Conservation (phyloP, 2,797 vertebrate genomes). For the Melanotaenia pygmaea region DNA sequence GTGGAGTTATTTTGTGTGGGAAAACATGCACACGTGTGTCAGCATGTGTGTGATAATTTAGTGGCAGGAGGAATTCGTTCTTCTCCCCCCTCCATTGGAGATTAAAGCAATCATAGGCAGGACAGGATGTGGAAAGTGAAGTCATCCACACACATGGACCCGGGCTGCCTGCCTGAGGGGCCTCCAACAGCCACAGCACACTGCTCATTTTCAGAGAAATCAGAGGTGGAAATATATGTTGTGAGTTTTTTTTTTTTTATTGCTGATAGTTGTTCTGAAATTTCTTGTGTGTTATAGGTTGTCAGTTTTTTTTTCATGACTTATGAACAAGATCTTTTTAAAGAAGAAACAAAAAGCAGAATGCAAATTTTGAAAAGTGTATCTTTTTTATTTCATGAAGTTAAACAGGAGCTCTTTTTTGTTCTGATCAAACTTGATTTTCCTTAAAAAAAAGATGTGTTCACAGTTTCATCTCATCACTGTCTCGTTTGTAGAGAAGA, state of each 20-base stretch:
- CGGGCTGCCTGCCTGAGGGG: constrained; percentile 65
- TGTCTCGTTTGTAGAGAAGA: not conserved
- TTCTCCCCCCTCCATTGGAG: constrained; percentile 61
- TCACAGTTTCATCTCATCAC: constrained; percentile 6
- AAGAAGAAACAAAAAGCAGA: not conserved
- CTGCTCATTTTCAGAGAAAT: constrained; percentile 33
- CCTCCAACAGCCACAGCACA: constrained; percentile 42
- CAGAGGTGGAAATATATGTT: not conserved
- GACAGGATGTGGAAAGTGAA: constrained; percentile 86
- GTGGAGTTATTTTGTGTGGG: constrained; percentile 26
- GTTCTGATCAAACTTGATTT: not conserved
- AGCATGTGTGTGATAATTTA: constrained; percentile 65
- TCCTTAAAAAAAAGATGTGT: not conserved
- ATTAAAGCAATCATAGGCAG: constrained; percentile 79
- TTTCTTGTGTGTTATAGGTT: not conserved
- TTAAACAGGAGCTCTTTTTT: constrained; percentile 1
- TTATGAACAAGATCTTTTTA: not conserved
- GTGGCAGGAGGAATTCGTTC: constrained; percentile 74
- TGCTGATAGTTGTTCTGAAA: not conserved
- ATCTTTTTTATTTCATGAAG: not conserved
- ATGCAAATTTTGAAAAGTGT: not conserved
- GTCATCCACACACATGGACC: constrained; percentile 80
- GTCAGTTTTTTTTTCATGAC: not conserved
- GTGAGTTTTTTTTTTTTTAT: not conserved
- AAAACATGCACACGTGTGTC: constrained; percentile 50